Evolutionary conservation across 2,888 invertebrate species (phyloP).

Genomic region (Danaus chrysippus): DNA sequence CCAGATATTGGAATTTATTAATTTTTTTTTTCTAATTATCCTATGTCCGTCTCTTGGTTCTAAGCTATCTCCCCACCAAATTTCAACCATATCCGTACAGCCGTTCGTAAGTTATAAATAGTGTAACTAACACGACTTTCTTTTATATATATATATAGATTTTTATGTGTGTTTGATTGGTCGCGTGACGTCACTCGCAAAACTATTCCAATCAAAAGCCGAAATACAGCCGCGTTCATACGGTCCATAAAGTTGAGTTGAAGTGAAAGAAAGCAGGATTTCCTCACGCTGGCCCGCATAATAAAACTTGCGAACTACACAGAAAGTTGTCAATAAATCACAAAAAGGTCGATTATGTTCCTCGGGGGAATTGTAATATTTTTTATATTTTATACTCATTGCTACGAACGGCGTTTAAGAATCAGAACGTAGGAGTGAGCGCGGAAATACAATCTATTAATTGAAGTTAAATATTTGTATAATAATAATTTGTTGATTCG

Average conservation of each 20-base stretch:
- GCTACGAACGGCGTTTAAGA: no score
- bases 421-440: no score
- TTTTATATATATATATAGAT: neutral
- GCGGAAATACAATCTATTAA: no score
- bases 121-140: no score
- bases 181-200: conserved; percentile 1
- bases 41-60: no score
- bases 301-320: conserved; percentile 60
- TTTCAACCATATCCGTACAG: no score
- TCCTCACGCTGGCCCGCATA: conserved; percentile 54
- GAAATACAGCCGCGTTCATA: conserved; percentile 37
- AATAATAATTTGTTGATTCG: no score
- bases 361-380: conserved; percentile 43
- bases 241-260: conserved; percentile 59
- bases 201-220: conserved; percentile 25
- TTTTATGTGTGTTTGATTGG: neutral
- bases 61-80: no score
- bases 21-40: no score
- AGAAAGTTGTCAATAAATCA: conserved; percentile 66
- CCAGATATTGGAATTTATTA: no score
- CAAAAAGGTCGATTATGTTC: conserved; percentile 63
- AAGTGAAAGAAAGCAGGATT: conserved; percentile 55
- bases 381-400: conserved; percentile 14
- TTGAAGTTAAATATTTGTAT: no score
- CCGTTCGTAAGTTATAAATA: no score